Evolutionary conservation across 2,888 invertebrate species (phyloP).

Genomic region (Pyrrhosoma nymphula): DNA sequence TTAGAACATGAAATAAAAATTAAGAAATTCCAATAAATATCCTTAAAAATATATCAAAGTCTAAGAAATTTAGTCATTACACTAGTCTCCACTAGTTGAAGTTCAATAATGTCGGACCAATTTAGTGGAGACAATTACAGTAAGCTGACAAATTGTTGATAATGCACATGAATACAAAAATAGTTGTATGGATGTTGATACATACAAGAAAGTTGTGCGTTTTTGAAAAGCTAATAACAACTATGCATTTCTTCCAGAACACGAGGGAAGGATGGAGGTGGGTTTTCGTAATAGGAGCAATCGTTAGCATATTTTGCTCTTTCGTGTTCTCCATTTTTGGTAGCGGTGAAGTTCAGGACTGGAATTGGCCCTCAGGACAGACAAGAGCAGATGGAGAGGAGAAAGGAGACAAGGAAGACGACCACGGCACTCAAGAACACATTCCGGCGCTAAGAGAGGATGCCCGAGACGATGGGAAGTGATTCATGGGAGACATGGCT

Average conservation of each 20-base stretch:
- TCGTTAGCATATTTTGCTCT: neutral
- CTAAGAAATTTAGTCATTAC: neutral
- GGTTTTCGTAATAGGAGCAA: slow-evolving; percentile 60
- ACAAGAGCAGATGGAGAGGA: neutral
- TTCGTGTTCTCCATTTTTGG: slow-evolving; percentile 43
- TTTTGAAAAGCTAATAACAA: neutral
- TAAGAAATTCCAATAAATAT: neutral
- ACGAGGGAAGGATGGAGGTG: slow-evolving; percentile 46
- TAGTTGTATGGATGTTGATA: too few relatives aligned
- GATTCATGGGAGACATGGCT: neutral
- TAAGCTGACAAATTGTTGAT: too few relatives aligned
- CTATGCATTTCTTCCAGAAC: slow-evolving; percentile 17
- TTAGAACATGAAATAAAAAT: neutral
- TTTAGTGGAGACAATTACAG: too few relatives aligned
- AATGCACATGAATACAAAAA: too few relatives aligned
- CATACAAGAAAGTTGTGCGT: neutral
- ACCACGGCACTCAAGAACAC: neutral
- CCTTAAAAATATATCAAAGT: neutral
- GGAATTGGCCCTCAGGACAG: slow-evolving; percentile 56
- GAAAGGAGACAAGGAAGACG: neutral
- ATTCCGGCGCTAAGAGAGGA: neutral
- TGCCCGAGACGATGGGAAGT: neutral
- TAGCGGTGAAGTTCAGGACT: slow-evolving; percentile 52
- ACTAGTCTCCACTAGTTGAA: neutral
- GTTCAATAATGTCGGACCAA: too few relatives aligned